Base-by-base conservation (phyloP, 2,888 invertebrate species). In the Drosophila ustulata region DNA sequence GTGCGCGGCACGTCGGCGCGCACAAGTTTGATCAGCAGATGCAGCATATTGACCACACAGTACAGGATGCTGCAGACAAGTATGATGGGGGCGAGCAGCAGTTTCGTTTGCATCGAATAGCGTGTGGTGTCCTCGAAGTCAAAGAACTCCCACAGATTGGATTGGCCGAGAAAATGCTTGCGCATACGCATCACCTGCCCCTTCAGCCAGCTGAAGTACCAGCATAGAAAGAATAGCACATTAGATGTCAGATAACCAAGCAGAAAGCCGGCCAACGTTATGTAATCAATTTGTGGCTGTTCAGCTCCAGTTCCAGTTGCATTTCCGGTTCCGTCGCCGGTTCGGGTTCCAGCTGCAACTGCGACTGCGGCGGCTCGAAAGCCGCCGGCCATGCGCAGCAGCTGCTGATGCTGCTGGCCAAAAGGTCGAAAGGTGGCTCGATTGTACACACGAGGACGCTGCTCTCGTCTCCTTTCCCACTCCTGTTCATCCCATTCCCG, bases 131-230 rank as follows among this genome's bases (percentile, higher is more conserved):
- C 85, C 26, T 87, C 77, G 45, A 86, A 76, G 45, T 90, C 82
- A 28, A 90, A 76, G 57, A 91, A 83, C n/a, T 88, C 75, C 75
- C 71, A 75, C 7, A 91, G 63, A 45, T 83, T 83, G 23, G 59
- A 25, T 4, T 76, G 75, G 5, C 88, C 91, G 4, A 91, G 70
- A 5, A 85, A 69, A 32, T 77, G 71, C 6, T 56, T 51, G 7
- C 90, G 82, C 51, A 90, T 18, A 13, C 70, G 75, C n/a, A 73
- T 30, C 9, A 81, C 75, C 69, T 83, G 83, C 0, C 30, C 37
- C 26, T 80, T 82, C 1, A 91, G 75, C 90, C 88, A 91, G 58
- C 58, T 71, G 3, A 87, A 83, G 61, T 78, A 89, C 55, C 82
- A 74, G 73, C 83, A 78, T 0, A 89, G 28, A 11, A 78, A 81